These are phyloP conservation scores for Orchesellides sinensis DNA, from an alignment of 2,888 invertebrate genomes.

Conservation along the genomic window DNA sequence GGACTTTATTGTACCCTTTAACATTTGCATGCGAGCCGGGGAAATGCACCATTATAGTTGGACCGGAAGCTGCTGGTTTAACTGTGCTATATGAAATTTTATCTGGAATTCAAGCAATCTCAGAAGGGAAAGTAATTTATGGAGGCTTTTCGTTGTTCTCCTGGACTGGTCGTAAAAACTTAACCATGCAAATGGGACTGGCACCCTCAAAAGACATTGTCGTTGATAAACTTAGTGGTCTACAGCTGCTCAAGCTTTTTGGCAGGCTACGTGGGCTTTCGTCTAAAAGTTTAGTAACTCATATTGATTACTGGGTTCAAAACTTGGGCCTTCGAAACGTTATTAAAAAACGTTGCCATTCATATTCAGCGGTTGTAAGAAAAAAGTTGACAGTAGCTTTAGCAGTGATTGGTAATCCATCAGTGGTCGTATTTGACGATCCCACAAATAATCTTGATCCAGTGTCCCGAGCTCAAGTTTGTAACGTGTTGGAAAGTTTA, in stretches of 20 bases:
- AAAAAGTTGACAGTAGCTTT: slow-evolving; percentile 47
- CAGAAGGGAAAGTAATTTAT: slow-evolving; percentile 45
- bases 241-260: slow-evolving; percentile 48
- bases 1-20: slow-evolving; percentile 14
- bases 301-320: slow-evolving; percentile 41
- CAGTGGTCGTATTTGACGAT: slow-evolving; percentile 54
- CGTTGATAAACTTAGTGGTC: slow-evolving; percentile 25
- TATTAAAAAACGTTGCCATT: slow-evolving; percentile 25
- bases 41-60: slow-evolving; percentile 40
- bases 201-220: slow-evolving; percentile 26
- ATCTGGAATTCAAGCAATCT: slow-evolving; percentile 27
- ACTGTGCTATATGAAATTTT: slow-evolving; percentile 49
- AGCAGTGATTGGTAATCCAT: slow-evolving; percentile 56
- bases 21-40: slow-evolving; percentile 49
- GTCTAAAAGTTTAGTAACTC: neutral
- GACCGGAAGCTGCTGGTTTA: slow-evolving; percentile 41
- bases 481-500: slow-evolving; percentile 3
- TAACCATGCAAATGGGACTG: slow-evolving; percentile 34
- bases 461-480: slow-evolving; percentile 21
- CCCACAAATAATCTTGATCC: slow-evolving; percentile 51
- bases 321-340: slow-evolving; percentile 18
- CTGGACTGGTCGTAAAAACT: slow-evolving; percentile 33
- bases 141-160: slow-evolving; percentile 37
- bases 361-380: slow-evolving; percentile 28
- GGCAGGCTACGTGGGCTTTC: slow-evolving; percentile 55